A percentile compares a stretch with the other conserved stretches of the same genome.
These are phyloP conservation scores for Charanyca ferruginea DNA, from an alignment of 2,888 invertebrate genomes.

Conservation along the genomic window DNA sequence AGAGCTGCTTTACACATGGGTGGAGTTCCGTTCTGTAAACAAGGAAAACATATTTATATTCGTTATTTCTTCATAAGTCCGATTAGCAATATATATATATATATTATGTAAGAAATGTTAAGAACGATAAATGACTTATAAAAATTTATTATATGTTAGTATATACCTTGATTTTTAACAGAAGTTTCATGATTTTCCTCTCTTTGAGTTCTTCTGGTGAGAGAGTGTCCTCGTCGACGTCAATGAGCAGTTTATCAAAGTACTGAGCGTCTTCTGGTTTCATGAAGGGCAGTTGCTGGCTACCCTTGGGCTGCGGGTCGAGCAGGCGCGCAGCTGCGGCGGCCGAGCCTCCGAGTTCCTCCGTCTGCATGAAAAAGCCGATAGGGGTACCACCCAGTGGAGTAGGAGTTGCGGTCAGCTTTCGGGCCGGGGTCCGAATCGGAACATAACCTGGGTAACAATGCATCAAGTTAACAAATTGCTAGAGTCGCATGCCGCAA, in stretches of 20 bases:
- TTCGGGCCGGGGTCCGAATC: conserved; percentile 98
- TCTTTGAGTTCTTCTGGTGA: conserved; percentile 99
- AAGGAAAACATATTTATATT: neutral
- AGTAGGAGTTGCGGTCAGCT: conserved; percentile 99
- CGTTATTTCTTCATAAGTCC: too few relatives aligned
- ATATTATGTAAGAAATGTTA: too few relatives aligned
- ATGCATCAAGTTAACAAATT: conserved; percentile 70
- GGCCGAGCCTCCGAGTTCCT: conserved; percentile 96
- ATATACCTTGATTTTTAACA: conserved; percentile 97
- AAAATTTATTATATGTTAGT: neutral
- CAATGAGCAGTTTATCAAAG: conserved; percentile 99
- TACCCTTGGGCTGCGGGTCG: conserved; percentile 99
- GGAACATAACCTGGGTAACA: conserved; percentile 96
- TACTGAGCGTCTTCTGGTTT: conserved; percentile 99
- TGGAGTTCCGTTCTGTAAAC: conserved; percentile 97
- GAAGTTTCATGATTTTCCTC: conserved; percentile 99
- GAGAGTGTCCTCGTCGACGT: conserved; percentile 98
- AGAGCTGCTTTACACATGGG: conserved; percentile 99
- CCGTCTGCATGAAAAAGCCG: conserved; percentile 98
- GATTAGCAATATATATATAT: too few relatives aligned
- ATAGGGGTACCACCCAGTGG: conserved; percentile 98
- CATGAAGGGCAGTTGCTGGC: conserved; percentile 98
- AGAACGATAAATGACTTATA: too few relatives aligned
- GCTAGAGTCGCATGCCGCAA: conserved; percentile 65
- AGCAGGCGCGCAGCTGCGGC: conserved; percentile 95